A percentile compares a stretch with the other conserved stretches of the same genome.
phyloP scores from a whole-genome alignment of 2,113 vertebrate species.

The Oryzias javanicus region DNA sequence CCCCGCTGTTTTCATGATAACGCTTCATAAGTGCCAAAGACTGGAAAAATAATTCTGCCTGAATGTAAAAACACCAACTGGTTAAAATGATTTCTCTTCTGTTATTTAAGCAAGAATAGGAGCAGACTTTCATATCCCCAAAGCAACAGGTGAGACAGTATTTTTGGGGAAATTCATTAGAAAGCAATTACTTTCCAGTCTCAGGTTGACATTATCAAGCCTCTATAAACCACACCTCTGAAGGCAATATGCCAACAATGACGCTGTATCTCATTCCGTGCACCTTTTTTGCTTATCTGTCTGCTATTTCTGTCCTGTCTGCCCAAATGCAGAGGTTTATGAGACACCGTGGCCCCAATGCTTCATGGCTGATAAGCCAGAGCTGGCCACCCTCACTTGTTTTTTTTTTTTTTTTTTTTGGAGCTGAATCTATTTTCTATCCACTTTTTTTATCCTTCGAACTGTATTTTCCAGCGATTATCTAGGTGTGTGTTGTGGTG shows the following conservation, averaged over 20 bases:
- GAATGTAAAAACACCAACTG: conserved; percentile 4
- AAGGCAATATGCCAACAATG: conserved; percentile 52
- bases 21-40: conserved; percentile 9
- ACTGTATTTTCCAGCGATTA: conserved; percentile 29
- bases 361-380: conserved; percentile 47
- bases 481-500: conserved; percentile 10
- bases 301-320: conserved; percentile 37
- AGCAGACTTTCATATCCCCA: conserved; percentile 25
- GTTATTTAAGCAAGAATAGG: conserved; percentile 33
- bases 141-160: conserved; percentile 45
- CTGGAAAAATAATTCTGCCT: conserved; percentile 30
- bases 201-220: conserved; percentile 56
- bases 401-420: conserved; percentile 14
- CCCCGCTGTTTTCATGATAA: conserved; percentile 24
- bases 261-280: conserved; percentile 41
- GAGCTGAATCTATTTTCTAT: conserved; percentile 32
- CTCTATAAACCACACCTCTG: conserved; percentile 34
- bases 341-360: conserved; percentile 39
- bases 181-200: conserved; percentile 64
- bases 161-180: conserved; percentile 54
- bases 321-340: conserved; percentile 37
- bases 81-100: conserved; percentile 14
- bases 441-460: conserved; percentile 11
- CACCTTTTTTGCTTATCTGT: conserved; percentile 53
- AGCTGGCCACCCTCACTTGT: conserved; percentile 24